Percentiles rank a stretch among this genome's conserved stretches.
phyloP scores from a whole-genome alignment of 2,113 vertebrate genomes.

The Sorex fumeus region DNA sequence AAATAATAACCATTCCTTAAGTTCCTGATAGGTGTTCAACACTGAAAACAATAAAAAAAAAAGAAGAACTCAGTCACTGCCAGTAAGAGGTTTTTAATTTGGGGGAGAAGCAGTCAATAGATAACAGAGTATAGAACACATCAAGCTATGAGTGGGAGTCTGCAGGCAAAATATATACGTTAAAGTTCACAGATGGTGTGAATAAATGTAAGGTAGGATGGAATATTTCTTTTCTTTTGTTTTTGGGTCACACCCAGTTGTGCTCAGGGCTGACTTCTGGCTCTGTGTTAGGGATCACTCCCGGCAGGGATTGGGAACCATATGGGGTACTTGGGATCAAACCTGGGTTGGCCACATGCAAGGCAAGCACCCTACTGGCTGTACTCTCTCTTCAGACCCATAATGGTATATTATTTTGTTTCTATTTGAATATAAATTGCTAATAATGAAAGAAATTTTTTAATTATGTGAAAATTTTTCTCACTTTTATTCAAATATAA shows the following conservation, averaged over 20 bases:
- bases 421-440: background rate
- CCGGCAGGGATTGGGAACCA: too few species aligned
- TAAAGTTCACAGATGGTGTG: background rate
- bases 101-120: background rate
- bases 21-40: background rate
- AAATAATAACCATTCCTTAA: background rate
- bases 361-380: too few species aligned
- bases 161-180: slow-evolving; percentile 8
- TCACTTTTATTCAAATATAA: slow-evolving; percentile 31
- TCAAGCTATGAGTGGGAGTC: background rate
- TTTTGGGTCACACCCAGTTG: too few species aligned
- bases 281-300: too few species aligned
- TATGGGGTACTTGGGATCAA: too few species aligned
- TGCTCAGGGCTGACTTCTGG: too few species aligned
- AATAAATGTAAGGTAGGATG: background rate
- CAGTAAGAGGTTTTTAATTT: background rate
- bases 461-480: slow-evolving; percentile 25
- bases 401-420: background rate
- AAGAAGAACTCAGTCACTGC: background rate
- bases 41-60: background rate
- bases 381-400: too few species aligned
- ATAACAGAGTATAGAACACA: background rate
- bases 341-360: too few species aligned
- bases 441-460: background rate
- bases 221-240: too few species aligned